Base-by-base conservation (phyloP, 1,140 invertebrate genomes). In the Dermatophagoides farinae region DNA sequence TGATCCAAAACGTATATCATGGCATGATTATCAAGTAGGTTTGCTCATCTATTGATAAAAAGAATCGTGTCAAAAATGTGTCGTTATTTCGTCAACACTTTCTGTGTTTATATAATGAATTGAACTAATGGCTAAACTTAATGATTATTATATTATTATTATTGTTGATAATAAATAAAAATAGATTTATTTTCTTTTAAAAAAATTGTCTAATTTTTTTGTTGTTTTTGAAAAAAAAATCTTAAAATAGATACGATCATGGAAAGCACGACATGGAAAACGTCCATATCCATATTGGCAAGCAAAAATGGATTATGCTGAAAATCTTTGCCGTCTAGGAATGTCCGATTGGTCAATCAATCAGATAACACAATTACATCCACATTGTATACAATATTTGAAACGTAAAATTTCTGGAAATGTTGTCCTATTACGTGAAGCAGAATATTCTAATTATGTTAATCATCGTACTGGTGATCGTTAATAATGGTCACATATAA, bases 11-110 rank as follows among this genome's bases (percentile, higher is more conserved):
- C 58, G 41, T 16, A 60, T 60, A n/a, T 23, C 25, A 11, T 60
- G 58, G 58, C 43, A 60, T 16, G 58, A 60, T 25, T 60, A 60
- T 50, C 58, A 60, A 44, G 58, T 60, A 47, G 12, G n/a, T 22
- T 20, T 47, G 12, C 50, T 31, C 2, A 31, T 31, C 2, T 31
- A 31, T 31, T 31, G 22, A 44, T n/a, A n/a, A n/a, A n/a, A n/a
- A n/a, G n/a, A n/a, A n/a, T n/a, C n/a, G n/a, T 55, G n/a, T 55
- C 53, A 14, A 39, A 12, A 18, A n/a, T n/a, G n/a, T n/a, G n/a
- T 31, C 31, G 31, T 31, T 31, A 31, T 31, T 31, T 31, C 31
- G 31, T 31, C 12, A 44, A n/a, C 43, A 12, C n/a, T 12, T 47
- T 47, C 8, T 20, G 18, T 47, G 2, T 23, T 47, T 47, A 8